Conservation (phyloP, 2,113 vertebrate genomes). For the Nerophis lumbriciformis region DNA sequence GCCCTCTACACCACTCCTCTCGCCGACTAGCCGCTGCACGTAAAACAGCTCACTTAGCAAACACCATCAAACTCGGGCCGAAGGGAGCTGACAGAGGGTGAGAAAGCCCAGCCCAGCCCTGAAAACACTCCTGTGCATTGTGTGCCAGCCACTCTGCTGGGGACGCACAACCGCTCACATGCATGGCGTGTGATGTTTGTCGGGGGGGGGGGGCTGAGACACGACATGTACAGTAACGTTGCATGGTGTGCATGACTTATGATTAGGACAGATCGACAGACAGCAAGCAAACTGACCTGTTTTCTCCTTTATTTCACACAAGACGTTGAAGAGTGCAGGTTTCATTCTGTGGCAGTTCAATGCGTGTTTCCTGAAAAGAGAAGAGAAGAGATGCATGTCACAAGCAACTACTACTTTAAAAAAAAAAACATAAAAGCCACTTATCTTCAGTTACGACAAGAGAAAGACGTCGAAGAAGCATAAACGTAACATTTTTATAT, state of each 20-base stretch:
- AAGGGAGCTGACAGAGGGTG: conserved; percentile 38
- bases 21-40: conserved; percentile 51
- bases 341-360: conserved; percentile 79
- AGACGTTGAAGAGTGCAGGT: conserved; percentile 75
- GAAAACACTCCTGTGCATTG: conserved; percentile 48
- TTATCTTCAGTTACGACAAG: neutral
- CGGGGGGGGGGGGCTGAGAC: neutral
- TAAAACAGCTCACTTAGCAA: conserved; percentile 49
- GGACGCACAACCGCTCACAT: conserved; percentile 10
- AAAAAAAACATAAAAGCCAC: neutral
- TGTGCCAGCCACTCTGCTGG: conserved; percentile 22
- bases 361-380: conserved; percentile 72
- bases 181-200: conserved; percentile 19
- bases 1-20: neutral
- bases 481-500: too few species aligned
- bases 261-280: neutral
- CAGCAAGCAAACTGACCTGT: conserved; percentile 58
- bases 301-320: conserved; percentile 78
- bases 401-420: neutral
- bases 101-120: conserved; percentile 23
- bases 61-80: conserved; percentile 33
- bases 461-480: too few species aligned
- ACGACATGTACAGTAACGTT: neutral
- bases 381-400: conserved; percentile 29
- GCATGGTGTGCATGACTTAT: neutral